phyloP scores from a whole-genome alignment of 2,113 vertebrate species.

The Epinephelus moara region DNA sequence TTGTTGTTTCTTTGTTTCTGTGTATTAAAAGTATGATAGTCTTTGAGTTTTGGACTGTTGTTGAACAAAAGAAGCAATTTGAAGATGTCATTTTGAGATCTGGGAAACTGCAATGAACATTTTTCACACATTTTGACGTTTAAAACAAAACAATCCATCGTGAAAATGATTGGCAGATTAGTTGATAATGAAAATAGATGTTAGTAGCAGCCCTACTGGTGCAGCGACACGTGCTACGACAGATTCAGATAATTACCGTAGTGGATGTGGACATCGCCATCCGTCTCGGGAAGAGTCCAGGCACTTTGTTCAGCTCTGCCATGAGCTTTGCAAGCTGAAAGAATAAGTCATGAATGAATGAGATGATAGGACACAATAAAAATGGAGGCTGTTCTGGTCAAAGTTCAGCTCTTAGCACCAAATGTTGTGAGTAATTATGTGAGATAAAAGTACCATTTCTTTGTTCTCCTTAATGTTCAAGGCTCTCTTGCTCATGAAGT shows the following conservation, averaged over 20 bases:
- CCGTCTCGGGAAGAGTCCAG: constrained; percentile 86
- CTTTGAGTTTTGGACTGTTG: no score
- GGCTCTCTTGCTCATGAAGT: constrained; percentile 93
- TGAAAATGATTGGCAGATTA: no score
- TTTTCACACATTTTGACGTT: no score
- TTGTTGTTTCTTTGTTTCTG: no score
- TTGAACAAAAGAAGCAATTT: no score
- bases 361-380: background rate
- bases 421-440: background rate
- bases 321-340: constrained; percentile 95
- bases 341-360: background rate
- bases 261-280: constrained; percentile 75
- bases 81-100: no score
- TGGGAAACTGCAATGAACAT: no score
- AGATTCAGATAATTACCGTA: constrained; percentile 78
- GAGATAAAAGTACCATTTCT: constrained; percentile 88
- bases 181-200: no score
- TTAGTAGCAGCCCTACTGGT: no score
- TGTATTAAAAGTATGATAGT: no score
- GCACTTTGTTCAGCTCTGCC: constrained; percentile 93
- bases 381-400: background rate
- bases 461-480: constrained; percentile 99
- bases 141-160: no score
- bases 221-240: no score
- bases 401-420: background rate